These are phyloP conservation scores for Heliconius charithonia DNA, from an alignment of 2,888 invertebrate genomes.

Conservation along the genomic window DNA sequence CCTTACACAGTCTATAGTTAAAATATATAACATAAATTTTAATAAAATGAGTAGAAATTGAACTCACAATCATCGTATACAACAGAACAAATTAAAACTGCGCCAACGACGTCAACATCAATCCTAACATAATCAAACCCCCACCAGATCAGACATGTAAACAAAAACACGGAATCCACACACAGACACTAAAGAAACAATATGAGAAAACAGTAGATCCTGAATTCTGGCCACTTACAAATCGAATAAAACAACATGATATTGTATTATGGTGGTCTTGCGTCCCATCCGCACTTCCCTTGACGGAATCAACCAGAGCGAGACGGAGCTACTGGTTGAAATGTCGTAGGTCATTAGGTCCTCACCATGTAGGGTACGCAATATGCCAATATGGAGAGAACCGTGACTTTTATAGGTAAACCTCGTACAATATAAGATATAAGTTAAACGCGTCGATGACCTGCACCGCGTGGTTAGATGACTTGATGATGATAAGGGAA, in stretches of 20 bases:
- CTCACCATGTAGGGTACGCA: slow-evolving; percentile 77
- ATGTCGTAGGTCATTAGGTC: slow-evolving; percentile 84
- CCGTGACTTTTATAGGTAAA: slow-evolving; percentile 74
- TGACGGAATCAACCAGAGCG: slow-evolving; percentile 52
- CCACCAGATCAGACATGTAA: slow-evolving; percentile 19
- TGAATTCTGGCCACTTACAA: slow-evolving; percentile 73
- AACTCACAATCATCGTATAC: background rate
- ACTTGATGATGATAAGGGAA: slow-evolving; percentile 64
- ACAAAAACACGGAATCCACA: slow-evolving; percentile 52
- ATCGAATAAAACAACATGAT: slow-evolving; percentile 79
- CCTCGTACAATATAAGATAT: slow-evolving; percentile 67
- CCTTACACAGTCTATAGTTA: too few relatives aligned
- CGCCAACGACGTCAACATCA: background rate
- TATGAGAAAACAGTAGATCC: slow-evolving; percentile 73
- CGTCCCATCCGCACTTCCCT: slow-evolving; percentile 60
- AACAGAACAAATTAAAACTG: background rate
- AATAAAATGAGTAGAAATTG: background rate
- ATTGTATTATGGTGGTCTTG: slow-evolving; percentile 77
- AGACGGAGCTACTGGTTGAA: slow-evolving; percentile 74
- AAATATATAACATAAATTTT: too few relatives aligned
- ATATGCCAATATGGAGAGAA: slow-evolving; percentile 82
- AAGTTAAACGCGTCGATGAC: slow-evolving; percentile 71
- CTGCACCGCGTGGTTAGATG: slow-evolving; percentile 64
- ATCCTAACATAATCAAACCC: background rate
- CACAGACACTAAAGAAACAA: slow-evolving; percentile 65